Percentiles rank a stretch among this genome's conserved stretches.
These are phyloP conservation scores for Acleris cristana DNA, from an alignment of 2,888 invertebrate species.

Conservation along the genomic window DNA sequence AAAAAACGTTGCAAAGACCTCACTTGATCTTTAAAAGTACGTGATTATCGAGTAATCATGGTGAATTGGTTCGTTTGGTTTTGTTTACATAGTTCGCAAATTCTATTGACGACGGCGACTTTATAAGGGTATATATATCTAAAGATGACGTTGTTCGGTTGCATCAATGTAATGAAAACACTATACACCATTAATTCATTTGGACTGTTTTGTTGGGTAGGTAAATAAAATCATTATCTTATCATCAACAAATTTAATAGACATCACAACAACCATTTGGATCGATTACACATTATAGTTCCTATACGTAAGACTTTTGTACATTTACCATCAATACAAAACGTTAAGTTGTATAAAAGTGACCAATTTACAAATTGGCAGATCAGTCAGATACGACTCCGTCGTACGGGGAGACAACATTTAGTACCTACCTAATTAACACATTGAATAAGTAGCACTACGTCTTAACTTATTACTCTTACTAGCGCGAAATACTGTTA, in stretches of 20 bases:
- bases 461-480: conserved; percentile 21
- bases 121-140: too few relatives aligned
- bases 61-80: too few relatives aligned
- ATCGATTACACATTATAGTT: conserved; percentile 62
- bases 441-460: conserved; percentile 28
- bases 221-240: conserved; percentile 28
- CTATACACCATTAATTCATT: too few relatives aligned
- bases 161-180: too few relatives aligned
- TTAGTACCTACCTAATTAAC: conserved; percentile 15
- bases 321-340: conserved; percentile 50
- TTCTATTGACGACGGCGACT: too few relatives aligned
- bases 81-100: too few relatives aligned
- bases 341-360: conserved; percentile 56
- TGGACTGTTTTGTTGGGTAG: not conserved
- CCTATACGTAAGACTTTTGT: conserved; percentile 42
- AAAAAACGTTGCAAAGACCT: too few relatives aligned
- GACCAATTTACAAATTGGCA: conserved; percentile 51
- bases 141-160: too few relatives aligned
- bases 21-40: too few relatives aligned
- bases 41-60: too few relatives aligned
- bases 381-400: conserved; percentile 58
- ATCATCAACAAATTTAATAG: conserved; percentile 81
- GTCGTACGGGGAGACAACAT: conserved; percentile 37
- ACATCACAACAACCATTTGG: conserved; percentile 84
- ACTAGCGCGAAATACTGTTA: conserved; percentile 4